Conservation (phyloP, 1,140 invertebrate genomes). For the Neuroterus valhalla region DNA sequence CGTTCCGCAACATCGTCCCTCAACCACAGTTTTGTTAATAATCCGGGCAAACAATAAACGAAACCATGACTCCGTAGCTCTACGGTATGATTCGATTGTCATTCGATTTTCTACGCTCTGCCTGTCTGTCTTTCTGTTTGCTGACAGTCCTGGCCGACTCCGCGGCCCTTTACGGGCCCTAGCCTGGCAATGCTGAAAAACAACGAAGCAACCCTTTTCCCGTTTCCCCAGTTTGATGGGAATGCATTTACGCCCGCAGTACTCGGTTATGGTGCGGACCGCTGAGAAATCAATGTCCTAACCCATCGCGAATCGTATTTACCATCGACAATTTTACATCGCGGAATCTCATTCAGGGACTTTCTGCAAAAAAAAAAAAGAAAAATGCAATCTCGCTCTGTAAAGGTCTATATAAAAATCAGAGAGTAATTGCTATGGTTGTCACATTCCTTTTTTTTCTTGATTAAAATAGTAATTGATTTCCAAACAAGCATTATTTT, state of each 20-base stretch:
- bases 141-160: slow-evolving; percentile 31
- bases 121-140: slow-evolving; percentile 44
- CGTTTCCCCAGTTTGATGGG: slow-evolving; percentile 51
- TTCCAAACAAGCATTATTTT: too few relatives aligned
- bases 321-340: background rate
- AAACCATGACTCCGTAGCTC: slow-evolving; percentile 48
- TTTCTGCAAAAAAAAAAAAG: background rate
- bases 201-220: slow-evolving; percentile 52
- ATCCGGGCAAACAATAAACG: slow-evolving; percentile 37
- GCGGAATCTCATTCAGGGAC: background rate
- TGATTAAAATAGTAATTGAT: too few relatives aligned
- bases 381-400: background rate
- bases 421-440: too few relatives aligned
- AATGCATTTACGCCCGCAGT: slow-evolving; percentile 52
- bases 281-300: slow-evolving; percentile 55
- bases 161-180: slow-evolving; percentile 44
- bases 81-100: slow-evolving; percentile 69
- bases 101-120: slow-evolving; percentile 66
- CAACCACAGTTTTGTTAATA: slow-evolving; percentile 38
- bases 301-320: background rate
- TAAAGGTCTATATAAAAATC: too few relatives aligned
- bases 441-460: too few relatives aligned
- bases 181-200: slow-evolving; percentile 46
- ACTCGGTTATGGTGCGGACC: slow-evolving; percentile 55
- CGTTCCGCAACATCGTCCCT: background rate